A percentile compares a stretch with the other conserved stretches of the same genome.
phyloP scores from a whole-genome alignment of 2,888 invertebrate species.

The Lasioglossum marginatum region DNA sequence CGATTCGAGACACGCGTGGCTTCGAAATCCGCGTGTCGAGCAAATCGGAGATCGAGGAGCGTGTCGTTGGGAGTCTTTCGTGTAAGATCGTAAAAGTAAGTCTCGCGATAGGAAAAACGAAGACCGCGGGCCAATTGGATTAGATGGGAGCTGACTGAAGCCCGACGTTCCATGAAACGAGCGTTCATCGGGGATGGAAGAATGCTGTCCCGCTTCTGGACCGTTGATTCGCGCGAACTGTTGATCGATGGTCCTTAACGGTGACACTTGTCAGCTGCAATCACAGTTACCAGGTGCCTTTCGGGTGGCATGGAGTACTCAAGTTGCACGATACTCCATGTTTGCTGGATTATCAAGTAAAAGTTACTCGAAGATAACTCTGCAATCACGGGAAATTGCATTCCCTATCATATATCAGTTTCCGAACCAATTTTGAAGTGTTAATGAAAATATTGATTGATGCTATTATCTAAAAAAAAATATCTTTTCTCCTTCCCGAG shows the following conservation, averaged over 20 bases:
- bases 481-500: not conserved
- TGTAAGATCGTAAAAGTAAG: not conserved
- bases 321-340: not conserved
- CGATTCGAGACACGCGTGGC: constrained; percentile 26
- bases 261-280: constrained; percentile 9
- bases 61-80: not conserved
- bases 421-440: not conserved
- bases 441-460: not conserved
- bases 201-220: constrained; percentile 30
- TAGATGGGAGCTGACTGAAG: constrained; percentile 27
- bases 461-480: not conserved
- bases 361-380: not conserved
- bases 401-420: not conserved
- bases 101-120: constrained; percentile 15
- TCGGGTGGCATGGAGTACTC: not conserved
- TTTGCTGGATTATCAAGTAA: not conserved
- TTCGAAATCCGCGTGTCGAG: constrained; percentile 22
- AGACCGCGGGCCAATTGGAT: constrained; percentile 30
- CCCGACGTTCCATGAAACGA: constrained; percentile 33
- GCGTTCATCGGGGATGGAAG: constrained; percentile 40
- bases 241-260: constrained; percentile 3
- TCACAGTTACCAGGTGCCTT: not conserved
- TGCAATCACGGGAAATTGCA: not conserved
- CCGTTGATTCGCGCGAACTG: constrained; percentile 8
- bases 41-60: not conserved